These are phyloP conservation scores for Xiphophorus birchmanni DNA, from an alignment of 2,797 vertebrate genomes.

Conservation along the genomic window DNA sequence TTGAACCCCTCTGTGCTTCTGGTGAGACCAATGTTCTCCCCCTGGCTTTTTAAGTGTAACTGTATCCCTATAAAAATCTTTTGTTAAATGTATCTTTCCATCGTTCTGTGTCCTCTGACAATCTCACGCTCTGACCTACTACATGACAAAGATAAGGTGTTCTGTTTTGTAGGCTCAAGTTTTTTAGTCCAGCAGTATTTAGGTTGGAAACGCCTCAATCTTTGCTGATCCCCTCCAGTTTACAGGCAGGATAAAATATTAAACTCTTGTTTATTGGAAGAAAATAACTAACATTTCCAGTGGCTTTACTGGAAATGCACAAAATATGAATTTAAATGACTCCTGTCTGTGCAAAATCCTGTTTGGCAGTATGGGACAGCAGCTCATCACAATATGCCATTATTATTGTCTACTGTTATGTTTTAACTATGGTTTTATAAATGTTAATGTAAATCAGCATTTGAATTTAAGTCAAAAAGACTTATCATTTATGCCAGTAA, in stretches of 20 bases:
- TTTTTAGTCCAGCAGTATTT: constrained; percentile 19
- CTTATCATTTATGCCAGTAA: neutral
- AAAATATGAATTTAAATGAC: neutral
- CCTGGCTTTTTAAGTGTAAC: constrained; percentile 75
- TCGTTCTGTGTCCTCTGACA: constrained; percentile 42
- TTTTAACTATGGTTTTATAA: neutral
- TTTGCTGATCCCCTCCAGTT: neutral
- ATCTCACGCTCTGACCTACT: constrained; percentile 77
- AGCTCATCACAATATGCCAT: neutral
- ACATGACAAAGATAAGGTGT: constrained; percentile 67
- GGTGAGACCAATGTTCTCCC: constrained; percentile 17
- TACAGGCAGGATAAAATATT: neutral
- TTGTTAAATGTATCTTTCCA: constrained; percentile 65
- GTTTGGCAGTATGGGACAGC: neutral
- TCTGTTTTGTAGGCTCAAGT: constrained; percentile 31
- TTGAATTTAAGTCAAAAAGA: neutral
- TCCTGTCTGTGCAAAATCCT: neutral
- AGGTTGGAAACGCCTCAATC: constrained; percentile 53
- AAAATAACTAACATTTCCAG: neutral
- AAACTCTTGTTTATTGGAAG: neutral
- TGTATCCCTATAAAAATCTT: constrained; percentile 49
- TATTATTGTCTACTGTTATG: neutral
- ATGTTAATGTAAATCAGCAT: neutral
- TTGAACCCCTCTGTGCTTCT: constrained; percentile 34
- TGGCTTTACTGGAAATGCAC: neutral